phyloP scores from a whole-genome alignment of 2,113 vertebrate species.

The Sciurus niger region DNA sequence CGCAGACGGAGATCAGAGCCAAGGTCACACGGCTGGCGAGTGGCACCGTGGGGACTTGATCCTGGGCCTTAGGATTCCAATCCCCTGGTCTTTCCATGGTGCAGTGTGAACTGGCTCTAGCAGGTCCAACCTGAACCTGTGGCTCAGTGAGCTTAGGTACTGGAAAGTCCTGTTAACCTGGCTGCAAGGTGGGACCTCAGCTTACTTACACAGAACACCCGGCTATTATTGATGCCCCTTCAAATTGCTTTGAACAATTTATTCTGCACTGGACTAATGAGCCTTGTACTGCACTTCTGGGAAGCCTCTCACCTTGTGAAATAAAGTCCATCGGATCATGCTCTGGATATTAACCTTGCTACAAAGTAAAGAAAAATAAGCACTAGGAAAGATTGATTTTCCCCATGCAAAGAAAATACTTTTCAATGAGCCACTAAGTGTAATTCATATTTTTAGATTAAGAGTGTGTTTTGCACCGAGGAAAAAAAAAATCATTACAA shows the following conservation, averaged over 20 bases:
- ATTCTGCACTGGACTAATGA: conserved; percentile 54
- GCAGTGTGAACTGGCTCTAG: neutral
- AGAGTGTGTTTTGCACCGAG: conserved; percentile 31
- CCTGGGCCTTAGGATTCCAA: neutral
- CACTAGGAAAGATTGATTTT: neutral
- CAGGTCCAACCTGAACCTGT: neutral
- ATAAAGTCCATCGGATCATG: conserved; percentile 3
- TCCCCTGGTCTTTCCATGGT: neutral
- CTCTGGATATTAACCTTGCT: conserved; percentile 62
- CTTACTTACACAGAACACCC: neutral
- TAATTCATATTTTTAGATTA: conserved; percentile 63
- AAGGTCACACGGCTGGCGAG: neutral
- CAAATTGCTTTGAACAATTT: conserved; percentile 49
- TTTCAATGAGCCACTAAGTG: conserved; percentile 41
- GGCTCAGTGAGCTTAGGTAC: conserved; percentile 42
- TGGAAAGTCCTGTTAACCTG: conserved; percentile 50
- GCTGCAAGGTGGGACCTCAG: conserved; percentile 35
- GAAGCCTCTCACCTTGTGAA: conserved; percentile 42
- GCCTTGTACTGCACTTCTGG: conserved; percentile 55
- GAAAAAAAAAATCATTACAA: neutral
- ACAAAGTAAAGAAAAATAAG: conserved; percentile 62
- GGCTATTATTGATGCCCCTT: conserved; percentile 15
- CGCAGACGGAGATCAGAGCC: neutral
- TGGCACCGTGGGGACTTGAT: neutral
- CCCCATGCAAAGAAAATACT: conserved; percentile 8